Evolutionary conservation across 2,113 vertebrate species (phyloP), one percentile per base, ranked within the genome.

Genomic region (Melanotaenia duboulayi): DNA sequence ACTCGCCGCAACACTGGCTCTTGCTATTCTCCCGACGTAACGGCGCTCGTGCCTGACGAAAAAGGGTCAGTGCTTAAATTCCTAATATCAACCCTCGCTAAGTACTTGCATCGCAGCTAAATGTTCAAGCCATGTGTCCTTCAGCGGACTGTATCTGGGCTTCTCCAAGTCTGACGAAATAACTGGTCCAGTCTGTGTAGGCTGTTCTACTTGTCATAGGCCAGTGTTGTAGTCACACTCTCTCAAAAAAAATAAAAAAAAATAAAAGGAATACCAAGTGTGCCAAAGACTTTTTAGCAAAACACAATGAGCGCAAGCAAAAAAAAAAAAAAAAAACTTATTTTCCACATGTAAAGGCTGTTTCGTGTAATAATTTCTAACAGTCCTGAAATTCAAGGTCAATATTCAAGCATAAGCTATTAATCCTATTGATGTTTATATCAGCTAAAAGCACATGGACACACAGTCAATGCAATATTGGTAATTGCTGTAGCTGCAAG

Each of bases 1-100:
- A 88, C 65, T 78, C 83, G 80, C 71, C 78, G 80, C 86, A 25
- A 88, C 87, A 80, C 85, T 81, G 86, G 79, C 81, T 86, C 70
- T 81, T 75, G 89, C 83, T 78, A 85, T 85, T 90, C 85, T 68
- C 72, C 83, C 90, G 90, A 90, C 93, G 93, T 92, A 89, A 92
- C 85, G 84, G 74, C 91, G 91, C 74, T 84, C 79, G 79, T 57
- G 85, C 81, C 83, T 92, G 92, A 90, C 91, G 69, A 65, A 60
- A 68, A 60, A 57, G 74, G 89, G 87, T 91, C 85, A 82, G 74
- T 80, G 74, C 81, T 89, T 82, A 71, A 84, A 90, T 85, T 87
- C 81, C 75, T 85, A 62, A 82, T 71, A 81, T 83, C 85, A 87
- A 71, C 76, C 86, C 46, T 56, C 54, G 58, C 78, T 72, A 76